Percentiles rank a stretch among this genome's conserved stretches.
phyloP scores from a whole-genome alignment of 1,140 invertebrate species.

The Ectropis grisescens region DNA sequence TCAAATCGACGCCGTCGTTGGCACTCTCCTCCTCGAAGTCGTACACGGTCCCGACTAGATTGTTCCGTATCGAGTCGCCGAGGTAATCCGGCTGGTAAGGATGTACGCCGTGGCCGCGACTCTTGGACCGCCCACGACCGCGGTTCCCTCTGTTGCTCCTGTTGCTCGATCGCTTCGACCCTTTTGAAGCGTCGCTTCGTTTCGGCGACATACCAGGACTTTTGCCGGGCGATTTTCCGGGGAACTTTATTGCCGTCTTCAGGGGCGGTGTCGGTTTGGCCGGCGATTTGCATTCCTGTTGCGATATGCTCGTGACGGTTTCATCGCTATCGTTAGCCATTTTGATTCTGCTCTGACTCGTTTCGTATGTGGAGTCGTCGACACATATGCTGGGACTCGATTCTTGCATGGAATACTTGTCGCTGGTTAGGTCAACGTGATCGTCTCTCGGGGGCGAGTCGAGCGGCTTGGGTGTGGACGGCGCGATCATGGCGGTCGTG shows the following conservation, averaged over 20 bases:
- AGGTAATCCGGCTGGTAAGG: constrained; percentile 40
- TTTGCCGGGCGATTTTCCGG: constrained; percentile 79
- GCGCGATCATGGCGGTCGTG: constrained; percentile 80
- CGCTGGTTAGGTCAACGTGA: constrained; percentile 47
- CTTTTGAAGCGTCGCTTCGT: constrained; percentile 57
- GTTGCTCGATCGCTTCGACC: constrained; percentile 65
- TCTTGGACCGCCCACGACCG: constrained; percentile 78
- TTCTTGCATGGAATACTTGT: constrained; percentile 50
- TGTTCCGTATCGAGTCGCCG: constrained; percentile 75
- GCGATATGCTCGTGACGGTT: constrained; percentile 44
- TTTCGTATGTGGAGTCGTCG: constrained; percentile 42
- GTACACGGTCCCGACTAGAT: constrained; percentile 88
- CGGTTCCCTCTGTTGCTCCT: constrained; percentile 70
- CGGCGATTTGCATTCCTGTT: constrained; percentile 67
- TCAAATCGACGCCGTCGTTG: constrained; percentile 83
- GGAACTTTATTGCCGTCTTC: constrained; percentile 73
- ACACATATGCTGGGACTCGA: constrained; percentile 47
- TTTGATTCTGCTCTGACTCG: constrained; percentile 32
- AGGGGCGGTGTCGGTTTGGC: constrained; percentile 76
- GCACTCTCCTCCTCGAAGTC: constrained; percentile 88
- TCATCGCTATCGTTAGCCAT: constrained; percentile 46
- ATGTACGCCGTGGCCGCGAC: constrained; percentile 70
- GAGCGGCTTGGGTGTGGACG: constrained; percentile 55
- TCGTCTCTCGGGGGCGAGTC: constrained; percentile 60
- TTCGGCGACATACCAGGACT: constrained; percentile 83